Evolutionary conservation across 53 echinoderm and acorn worm genomes (phyloP), one percentile per base, ranked within the genome.

Genomic region (Paracentrotus lividus): DNA sequence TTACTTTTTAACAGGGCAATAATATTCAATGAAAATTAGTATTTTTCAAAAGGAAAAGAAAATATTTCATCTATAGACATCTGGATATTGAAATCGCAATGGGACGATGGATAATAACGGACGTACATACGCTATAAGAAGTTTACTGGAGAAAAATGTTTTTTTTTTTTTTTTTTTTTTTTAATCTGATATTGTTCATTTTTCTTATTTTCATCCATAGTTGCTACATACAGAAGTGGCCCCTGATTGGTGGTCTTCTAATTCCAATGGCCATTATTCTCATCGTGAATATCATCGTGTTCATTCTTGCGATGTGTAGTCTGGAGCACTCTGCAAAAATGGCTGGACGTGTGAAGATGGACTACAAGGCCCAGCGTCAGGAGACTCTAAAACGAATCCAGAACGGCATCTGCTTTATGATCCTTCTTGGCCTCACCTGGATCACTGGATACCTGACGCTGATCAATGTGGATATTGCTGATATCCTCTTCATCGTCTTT

Each of bases 351-450:
- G 85, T 85, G 20, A 47, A 43, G 52, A 85, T 27, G 29, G 85
- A 49, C 49, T 12, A 15, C 7, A 27, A 49, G 24, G 20, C 14
- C 52, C 9, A 44, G 16, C 85, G 52, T 4, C 26, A 47, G 27
- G 85, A 85, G 49, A 85, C 85, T 1, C 14, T 51, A 8, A 52
- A 47, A 43, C 85, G 85, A 15, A 51, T 85, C 36, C 49, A 85
- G 85, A 85, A 85, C 31, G 85, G 85, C 85, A 51, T 85, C 49
- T 23, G 49, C 47, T 49, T 85, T 6, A 3, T 85, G 85, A 24
- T 85, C 29, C 52, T 85, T 23, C 85, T 85, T 15, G 85, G 85
- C 5, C 31, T 85, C 52, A 85, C 85, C 47, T 85, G 85, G 85
- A 51, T 27, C 1, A 31, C 85, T 27, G 85, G 85, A 3, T 85